Evolutionary conservation across 2,113 vertebrate genomes (phyloP).

Genomic region (Paradisaea rubra): DNA sequence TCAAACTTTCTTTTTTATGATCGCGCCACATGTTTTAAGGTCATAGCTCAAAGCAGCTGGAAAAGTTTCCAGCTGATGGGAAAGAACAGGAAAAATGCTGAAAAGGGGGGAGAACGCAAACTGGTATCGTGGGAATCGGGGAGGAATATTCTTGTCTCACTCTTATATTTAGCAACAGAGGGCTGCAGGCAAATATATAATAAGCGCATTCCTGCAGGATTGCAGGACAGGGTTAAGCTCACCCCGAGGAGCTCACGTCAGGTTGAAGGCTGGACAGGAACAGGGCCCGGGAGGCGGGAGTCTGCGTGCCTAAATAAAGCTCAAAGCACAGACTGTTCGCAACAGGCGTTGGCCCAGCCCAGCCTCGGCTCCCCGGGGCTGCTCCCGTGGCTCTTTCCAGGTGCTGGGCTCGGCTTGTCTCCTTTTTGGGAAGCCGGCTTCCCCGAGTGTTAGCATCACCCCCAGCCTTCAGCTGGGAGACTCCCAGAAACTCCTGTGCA

Average conservation of each 20-base stretch:
- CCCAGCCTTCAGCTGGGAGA: neutral
- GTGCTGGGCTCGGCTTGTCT: neutral
- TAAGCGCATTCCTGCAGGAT: neutral
- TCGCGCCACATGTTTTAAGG: constrained; percentile 5
- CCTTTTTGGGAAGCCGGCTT: constrained; percentile 33
- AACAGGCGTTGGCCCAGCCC: neutral
- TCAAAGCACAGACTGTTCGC: constrained; percentile 40
- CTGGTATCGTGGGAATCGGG: constrained; percentile 62
- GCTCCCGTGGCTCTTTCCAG: neutral
- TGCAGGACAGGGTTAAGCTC: constrained; percentile 43
- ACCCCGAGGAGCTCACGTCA: neutral
- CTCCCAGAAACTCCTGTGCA: neutral
- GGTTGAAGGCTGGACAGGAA: constrained; percentile 20
- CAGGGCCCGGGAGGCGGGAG: neutral
- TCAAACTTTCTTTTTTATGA: neutral
- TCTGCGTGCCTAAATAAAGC: constrained; percentile 51
- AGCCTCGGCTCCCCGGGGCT: neutral
- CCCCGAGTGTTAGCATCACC: neutral
- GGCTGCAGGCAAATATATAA: neutral
- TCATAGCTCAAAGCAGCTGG: constrained; percentile 38
- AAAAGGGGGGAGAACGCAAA: neutral
- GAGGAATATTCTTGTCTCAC: constrained; percentile 34
- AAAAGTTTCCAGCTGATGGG: constrained; percentile 65
- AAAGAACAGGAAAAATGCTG: constrained; percentile 36
- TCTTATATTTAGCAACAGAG: constrained; percentile 57